These are phyloP conservation scores for Mus caroli DNA, from an alignment of 2,797 vertebrate genomes.

Conservation along the genomic window DNA sequence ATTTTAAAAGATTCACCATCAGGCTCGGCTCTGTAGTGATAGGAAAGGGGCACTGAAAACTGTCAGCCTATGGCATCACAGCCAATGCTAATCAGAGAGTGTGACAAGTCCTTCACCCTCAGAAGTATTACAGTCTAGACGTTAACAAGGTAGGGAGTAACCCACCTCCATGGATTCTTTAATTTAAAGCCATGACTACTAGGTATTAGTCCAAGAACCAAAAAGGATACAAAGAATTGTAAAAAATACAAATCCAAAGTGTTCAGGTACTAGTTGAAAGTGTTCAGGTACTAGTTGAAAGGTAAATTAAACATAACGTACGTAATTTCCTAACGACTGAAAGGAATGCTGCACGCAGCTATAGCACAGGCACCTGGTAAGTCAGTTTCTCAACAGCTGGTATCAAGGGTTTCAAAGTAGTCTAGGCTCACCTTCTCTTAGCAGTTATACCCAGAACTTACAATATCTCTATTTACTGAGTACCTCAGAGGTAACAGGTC, in stretches of 20 bases:
- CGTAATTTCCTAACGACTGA: background rate
- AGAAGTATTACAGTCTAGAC: conserved; percentile 1
- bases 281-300: background rate
- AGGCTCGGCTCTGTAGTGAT: background rate
- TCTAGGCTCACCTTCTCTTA: conserved; percentile 8
- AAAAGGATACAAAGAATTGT: conserved; percentile 53
- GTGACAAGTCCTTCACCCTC: background rate
- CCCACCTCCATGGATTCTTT: background rate
- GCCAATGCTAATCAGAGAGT: background rate
- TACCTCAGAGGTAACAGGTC: background rate
- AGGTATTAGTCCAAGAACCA: conserved; percentile 26
- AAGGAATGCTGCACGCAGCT: background rate
- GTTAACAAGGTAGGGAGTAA: background rate
- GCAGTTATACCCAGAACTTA: background rate
- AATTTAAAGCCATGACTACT: conserved; percentile 38
- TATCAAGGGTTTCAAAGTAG: background rate
- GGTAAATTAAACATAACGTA: conserved; percentile 33
- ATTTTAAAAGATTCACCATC: background rate
- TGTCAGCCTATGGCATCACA: background rate
- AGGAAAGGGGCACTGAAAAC: background rate
- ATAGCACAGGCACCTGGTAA: conserved; percentile 1
- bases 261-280: background rate
- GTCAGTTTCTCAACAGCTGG: conserved; percentile 6
- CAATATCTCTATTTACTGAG: background rate
- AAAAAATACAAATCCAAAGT: conserved; percentile 19